Conservation (phyloP, 1,140 invertebrate genomes). For the Laupala kohalensis region DNA sequence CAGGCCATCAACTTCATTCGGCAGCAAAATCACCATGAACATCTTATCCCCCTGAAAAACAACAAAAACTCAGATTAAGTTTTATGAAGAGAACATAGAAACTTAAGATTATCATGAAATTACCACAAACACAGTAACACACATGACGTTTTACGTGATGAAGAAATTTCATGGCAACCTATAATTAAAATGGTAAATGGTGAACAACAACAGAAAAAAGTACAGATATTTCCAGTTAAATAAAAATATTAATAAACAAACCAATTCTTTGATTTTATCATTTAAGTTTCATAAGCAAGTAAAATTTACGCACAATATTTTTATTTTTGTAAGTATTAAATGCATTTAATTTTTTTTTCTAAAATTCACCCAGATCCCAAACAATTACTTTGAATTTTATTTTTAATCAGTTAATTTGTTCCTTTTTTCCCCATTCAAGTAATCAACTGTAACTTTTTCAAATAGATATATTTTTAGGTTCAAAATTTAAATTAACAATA, state of each 20-base stretch:
- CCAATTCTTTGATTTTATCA: neutral
- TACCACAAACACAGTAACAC: no score
- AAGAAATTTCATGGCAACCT: no score
- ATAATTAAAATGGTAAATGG: neutral
- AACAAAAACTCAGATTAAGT: neutral
- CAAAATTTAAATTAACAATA: no score
- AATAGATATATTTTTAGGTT: no score
- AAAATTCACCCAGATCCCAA: no score
- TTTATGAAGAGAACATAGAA: neutral
- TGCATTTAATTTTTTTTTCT: neutral
- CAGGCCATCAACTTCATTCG: constrained; percentile 38
- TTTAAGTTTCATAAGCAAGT: neutral
- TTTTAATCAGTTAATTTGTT: no score
- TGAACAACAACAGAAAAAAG: no score
- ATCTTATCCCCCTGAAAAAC: constrained; percentile 34
- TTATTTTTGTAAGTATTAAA: constrained; percentile 3
- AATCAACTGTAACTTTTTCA: no score
- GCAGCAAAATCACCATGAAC: constrained; percentile 42
- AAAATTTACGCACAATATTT: neutral
- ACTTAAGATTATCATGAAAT: neutral
- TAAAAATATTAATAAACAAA: neutral
- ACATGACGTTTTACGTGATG: no score
- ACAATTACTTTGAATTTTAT: no score
- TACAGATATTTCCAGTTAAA: neutral
- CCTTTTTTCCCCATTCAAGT: no score